Base-by-base conservation (phyloP, 2,888 invertebrate genomes). In the Agrochola macilenta region DNA sequence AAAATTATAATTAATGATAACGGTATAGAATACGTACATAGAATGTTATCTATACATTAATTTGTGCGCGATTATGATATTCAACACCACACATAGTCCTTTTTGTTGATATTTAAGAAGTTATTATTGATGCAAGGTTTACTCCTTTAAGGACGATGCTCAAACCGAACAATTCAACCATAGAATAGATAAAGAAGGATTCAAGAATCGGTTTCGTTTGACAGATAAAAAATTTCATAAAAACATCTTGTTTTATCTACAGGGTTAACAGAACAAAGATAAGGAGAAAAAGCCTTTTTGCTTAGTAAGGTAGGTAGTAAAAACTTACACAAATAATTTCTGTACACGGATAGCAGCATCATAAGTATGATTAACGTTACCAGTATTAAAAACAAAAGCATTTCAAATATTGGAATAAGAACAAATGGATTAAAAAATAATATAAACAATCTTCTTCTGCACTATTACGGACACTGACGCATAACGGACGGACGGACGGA, bases 1-100 rank as follows among this genome's bases (percentile, higher is more conserved):
- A 82, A 86, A 60, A 76, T 75, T 85, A 73, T 84, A 73, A 84
- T 73, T 57, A 54, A 46, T 39, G 82, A 83, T 82, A 82, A 76
- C 49, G 17, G 43, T 35, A 23, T n/a, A 17, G n/a, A 64, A 43
- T 26, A 77, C 7, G 26, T 60, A 52, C 35, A 65, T 35, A 46
- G n/a, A 71, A 82, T 73, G 72, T 83, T 78, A 83, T 83, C 82
- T 46, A 12, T 35, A 64, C 79, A 78, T 83, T 82, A 82, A 82
- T 76, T 85, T 65, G 43, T 30, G 65, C 61, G 20, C 52, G 58
- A 76, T 73, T 61, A 52, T 26, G 20, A 12, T 30, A 46, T 65
- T 30, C 58, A 60, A 14, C 8, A 49, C 14, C 11, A 20, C 14
- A 17, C n/a, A 60, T 26, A 14, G 30, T 54, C 26, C 8, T 26